Base-by-base conservation (phyloP, 53 echinoderm and acorn worm genomes). In the Actinopyga echinites region DNA sequence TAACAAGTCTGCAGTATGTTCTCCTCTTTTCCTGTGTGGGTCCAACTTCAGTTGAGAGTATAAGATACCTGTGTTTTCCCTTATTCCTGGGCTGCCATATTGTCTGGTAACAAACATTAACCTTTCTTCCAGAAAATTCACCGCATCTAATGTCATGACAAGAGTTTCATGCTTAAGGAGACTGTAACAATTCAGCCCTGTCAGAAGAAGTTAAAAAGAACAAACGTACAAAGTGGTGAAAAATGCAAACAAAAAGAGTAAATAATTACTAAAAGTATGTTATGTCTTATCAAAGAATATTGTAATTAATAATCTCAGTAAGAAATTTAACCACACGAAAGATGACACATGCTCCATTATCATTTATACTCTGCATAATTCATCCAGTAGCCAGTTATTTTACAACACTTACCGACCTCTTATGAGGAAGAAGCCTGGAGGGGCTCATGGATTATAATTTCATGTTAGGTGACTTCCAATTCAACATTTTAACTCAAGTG, bases 111-210 rank as follows among this genome's bases (percentile, higher is more conserved):
- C 75, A 78, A 86, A 90, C 44, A 94, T 83, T 15, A 97, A 61
- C 54, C 89, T 80, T 28, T 82, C 65, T 42, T 97, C 97, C 20
- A 97, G 79, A 52, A 93, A 90, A 33, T 97, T 84, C 43, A 92
- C 88, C 3, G 94, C 88, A 79, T 94, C 97, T n/a, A 97, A 79
- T 21, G 97, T 97, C 52, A 97, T 60, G 5, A 97, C 94, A 38
- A 97, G 64, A 6, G 97, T 97, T 75, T 90, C 79, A 68, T 97
- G 94, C 69, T 97, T 97, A 83, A 97, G 57, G 84, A 88, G 80
- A 40, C 92, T 88, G 84, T 84, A 94, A 22, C 94, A 94, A 84
- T 97, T 97, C 29, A 97, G 75, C 58, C 97, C 97, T 97, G 62
- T 17, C 20, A 30, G 63, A 56, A 77, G 26, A 33, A 57, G 11